Base-by-base conservation (phyloP, 2,888 invertebrate species). In the Platynereis dumerilii region DNA sequence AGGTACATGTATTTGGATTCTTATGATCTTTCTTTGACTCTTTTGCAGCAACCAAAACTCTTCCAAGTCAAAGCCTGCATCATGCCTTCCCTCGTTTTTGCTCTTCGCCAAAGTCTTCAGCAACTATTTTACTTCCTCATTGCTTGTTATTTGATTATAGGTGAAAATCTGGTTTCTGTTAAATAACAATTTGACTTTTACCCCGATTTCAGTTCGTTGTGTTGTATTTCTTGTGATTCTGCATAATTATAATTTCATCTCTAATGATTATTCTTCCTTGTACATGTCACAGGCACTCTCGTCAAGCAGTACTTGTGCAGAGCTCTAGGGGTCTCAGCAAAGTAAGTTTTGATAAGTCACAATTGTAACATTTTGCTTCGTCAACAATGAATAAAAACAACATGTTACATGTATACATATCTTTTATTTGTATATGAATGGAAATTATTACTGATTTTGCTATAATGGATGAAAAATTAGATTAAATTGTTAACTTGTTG, bases 41-140 rank as follows among this genome's bases (percentile, higher is more conserved):
- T 68, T 58, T 73, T 71, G 27, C 75, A 81, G 81, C 76, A 77
- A 72, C 72, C 75, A 24, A 81, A 78, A 67, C 75, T 74, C 64
- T 78, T 78, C 69, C 76, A 75, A 68, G 72, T 76, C 0, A 72
- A 77, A 56, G 71, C 73, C 57, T 68, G 69, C 34, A 26, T 76
- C 15, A 60, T 67, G 15, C 42, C 66, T n/a, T 60, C 75, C 5
- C 45, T 74, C 10, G 55, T 68, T 58, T 66, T 60, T 15, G 73
- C 76, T 54, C 24, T 72, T 0, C 67, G 67, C 5, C 66, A 71
- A 59, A 68, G 73, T 1, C 58, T 80, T 2, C 71, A 69, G 58
- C 75, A 76, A 58, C 65, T 79, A 1, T 70, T 72, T 56, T 77
- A 74, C 60, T 80, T 73, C 69, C 79, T 77, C 59, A 62, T 78